A percentile compares a stretch with the other conserved stretches of the same genome.
Conservation (phyloP, 2,113 vertebrate species). For the Urocolius indicus region DNA sequence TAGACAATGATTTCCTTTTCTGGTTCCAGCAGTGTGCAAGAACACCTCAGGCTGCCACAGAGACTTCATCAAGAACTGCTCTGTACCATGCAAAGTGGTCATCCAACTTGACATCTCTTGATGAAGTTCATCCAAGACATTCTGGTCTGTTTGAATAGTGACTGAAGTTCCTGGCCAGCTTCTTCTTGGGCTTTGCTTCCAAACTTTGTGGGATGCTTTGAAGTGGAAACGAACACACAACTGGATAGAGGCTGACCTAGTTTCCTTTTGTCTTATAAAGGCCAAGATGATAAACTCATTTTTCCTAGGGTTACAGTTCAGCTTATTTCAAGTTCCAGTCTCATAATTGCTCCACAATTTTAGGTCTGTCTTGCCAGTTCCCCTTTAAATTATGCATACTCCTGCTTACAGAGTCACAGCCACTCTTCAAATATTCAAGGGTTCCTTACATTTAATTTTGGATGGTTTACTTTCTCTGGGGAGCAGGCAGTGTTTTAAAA, state of each 20-base stretch:
- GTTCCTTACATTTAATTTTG: slow-evolving; percentile 49
- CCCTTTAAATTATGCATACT: slow-evolving; percentile 48
- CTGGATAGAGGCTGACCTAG: neutral
- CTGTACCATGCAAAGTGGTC: neutral
- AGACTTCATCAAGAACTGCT: slow-evolving; percentile 26
- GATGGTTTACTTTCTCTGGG: slow-evolving; percentile 11
- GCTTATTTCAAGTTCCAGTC: neutral
- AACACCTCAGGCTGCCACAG: slow-evolving; percentile 1
- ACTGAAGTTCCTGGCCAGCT: neutral
- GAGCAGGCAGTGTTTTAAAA: slow-evolving; percentile 39
- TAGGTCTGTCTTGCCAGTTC: slow-evolving; percentile 18
- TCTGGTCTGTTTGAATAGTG: neutral
- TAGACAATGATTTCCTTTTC: neutral
- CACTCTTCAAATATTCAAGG: slow-evolving; percentile 52
- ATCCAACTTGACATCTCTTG: neutral
- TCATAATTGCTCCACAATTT: slow-evolving; percentile 24
- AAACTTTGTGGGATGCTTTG: neutral
- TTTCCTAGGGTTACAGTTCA: neutral
- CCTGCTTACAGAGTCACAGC: slow-evolving; percentile 11
- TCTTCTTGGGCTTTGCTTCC: neutral
- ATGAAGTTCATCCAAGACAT: neutral
- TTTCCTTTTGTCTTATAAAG: neutral
- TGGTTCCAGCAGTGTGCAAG: neutral
- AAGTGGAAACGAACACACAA: neutral
- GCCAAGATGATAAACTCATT: neutral